Conservation (phyloP, 2,113 vertebrate genomes). For the Pteruthius melanotis region DNA sequence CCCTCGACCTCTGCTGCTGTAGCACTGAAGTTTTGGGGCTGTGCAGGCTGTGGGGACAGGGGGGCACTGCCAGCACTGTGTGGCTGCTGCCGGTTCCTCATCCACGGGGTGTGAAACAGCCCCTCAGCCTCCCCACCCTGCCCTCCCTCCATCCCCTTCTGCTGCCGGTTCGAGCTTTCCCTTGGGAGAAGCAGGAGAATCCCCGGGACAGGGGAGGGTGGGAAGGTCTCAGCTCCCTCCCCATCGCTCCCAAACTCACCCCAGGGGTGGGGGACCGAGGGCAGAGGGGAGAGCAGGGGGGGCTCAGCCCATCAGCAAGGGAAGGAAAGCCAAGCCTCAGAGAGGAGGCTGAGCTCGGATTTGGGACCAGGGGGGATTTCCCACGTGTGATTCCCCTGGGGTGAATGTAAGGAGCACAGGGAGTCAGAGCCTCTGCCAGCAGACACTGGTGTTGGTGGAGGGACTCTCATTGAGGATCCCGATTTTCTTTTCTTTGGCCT, state of each 20-base stretch:
- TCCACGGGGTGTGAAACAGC: accelerated
- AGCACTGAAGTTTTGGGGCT: not conserved
- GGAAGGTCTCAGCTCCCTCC: accelerated
- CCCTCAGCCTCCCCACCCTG: not conserved
- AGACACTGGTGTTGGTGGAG: not conserved
- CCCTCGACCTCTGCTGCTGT: accelerated
- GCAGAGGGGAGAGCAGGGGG: not conserved
- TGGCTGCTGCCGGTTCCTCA: not conserved
- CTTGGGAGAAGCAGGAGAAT: not conserved
- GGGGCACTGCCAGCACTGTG: not conserved
- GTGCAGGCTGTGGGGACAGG: not conserved
- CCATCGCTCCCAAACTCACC: accelerated
- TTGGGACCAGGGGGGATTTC: not conserved
- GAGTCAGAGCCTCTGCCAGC: not conserved
- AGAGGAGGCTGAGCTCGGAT: not conserved
- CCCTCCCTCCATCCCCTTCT: not conserved
- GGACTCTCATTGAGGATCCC: not conserved
- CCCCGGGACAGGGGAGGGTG: not conserved
- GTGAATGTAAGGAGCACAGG: not conserved
- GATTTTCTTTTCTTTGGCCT: slow-evolving; percentile 10
- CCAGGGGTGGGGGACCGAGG: not conserved
- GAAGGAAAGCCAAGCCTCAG: not conserved
- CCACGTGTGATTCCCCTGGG: not conserved
- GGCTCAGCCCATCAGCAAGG: not conserved
- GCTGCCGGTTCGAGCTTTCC: accelerated